Conservation (phyloP, 2,797 vertebrate species). For the Centropyge bicolor region DNA sequence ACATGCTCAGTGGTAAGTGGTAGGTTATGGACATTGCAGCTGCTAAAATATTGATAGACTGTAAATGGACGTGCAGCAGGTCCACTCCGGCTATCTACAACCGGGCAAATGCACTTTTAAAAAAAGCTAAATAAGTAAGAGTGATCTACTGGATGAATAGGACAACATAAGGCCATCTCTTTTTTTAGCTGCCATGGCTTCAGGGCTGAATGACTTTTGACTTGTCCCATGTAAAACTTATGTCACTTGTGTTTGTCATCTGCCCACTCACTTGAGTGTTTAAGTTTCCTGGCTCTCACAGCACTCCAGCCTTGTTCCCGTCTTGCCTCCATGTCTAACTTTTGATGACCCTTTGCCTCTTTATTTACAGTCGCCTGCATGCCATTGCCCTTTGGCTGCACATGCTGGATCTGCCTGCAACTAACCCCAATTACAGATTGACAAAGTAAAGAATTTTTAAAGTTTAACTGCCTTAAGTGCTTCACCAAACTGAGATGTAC, state of each 20-base stretch:
- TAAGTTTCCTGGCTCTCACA: neutral
- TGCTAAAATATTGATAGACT: conserved; percentile 46
- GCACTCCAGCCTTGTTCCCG: neutral
- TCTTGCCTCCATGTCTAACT: neutral
- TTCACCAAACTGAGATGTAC: neutral
- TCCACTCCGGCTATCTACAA: neutral
- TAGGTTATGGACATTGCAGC: conserved; percentile 18
- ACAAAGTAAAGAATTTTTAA: conserved; percentile 7
- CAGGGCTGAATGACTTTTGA: neutral
- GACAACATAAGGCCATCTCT: neutral
- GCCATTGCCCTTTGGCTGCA: conserved; percentile 9
- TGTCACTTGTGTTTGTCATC: neutral
- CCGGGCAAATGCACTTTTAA: neutral
- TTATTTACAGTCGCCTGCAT: conserved; percentile 4
- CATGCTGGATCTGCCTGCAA: neutral
- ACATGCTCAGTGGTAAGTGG: conserved; percentile 21
- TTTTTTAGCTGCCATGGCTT: conserved; percentile 1
- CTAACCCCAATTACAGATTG: neutral
- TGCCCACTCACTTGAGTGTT: neutral
- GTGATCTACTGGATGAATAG: conserved; percentile 9
- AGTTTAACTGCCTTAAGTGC: neutral
- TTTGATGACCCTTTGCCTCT: conserved; percentile 22
- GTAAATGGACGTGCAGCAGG: conserved; percentile 23
- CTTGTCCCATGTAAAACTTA: neutral
- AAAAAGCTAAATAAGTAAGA: neutral